Evolutionary conservation across 2,888 invertebrate species (phyloP).

Genomic region (Mactromeris polynyma): DNA sequence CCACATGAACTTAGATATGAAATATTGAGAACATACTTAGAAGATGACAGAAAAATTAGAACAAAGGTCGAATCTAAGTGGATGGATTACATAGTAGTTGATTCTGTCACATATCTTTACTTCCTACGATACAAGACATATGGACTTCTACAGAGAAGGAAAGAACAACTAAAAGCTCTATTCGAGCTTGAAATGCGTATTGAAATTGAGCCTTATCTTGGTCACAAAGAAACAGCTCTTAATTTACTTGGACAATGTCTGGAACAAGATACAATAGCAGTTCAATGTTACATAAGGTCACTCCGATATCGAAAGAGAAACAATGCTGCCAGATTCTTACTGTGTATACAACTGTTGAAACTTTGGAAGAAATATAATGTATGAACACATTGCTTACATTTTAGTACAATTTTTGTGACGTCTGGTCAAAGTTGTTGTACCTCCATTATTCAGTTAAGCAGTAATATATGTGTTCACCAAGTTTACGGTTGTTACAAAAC

Average conservation of each 20-base stretch:
- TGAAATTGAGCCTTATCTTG: background rate
- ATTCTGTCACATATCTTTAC: slow-evolving; percentile 20
- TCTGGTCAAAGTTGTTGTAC: no score
- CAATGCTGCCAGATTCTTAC: slow-evolving; percentile 8
- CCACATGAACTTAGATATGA: slow-evolving; percentile 24
- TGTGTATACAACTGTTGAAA: background rate
- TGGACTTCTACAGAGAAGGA: background rate
- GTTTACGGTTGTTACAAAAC: no score
- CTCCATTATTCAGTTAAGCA: no score
- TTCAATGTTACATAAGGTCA: background rate
- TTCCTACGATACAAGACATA: slow-evolving; percentile 25
- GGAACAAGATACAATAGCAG: background rate
- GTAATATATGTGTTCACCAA: no score
- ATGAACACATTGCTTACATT: background rate
- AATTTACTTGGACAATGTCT: slow-evolving; percentile 16
- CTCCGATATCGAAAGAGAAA: background rate
- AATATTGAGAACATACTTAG: background rate
- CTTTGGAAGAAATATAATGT: background rate
- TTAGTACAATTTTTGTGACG: no score
- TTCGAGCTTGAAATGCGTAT: background rate
- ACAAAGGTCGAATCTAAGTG: background rate
- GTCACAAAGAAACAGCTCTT: slow-evolving; percentile 10
- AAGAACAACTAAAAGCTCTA: background rate
- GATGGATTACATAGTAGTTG: background rate
- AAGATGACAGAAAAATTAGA: background rate